Evolutionary conservation across 23 tunicate genomes (phyloP).

Genomic region (Corella eumyota): DNA sequence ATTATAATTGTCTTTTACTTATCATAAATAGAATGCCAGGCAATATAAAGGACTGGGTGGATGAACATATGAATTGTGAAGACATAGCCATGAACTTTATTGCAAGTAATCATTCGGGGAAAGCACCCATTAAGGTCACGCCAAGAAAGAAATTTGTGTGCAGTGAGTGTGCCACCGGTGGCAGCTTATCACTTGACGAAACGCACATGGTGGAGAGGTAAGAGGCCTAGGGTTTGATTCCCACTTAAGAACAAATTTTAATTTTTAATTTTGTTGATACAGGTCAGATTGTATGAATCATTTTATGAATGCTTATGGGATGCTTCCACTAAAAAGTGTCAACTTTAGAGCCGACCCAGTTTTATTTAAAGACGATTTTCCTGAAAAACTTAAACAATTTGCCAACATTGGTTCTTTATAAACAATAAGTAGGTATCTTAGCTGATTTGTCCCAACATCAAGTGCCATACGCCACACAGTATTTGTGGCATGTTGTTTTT

Average conservation of each 20-base stretch:
- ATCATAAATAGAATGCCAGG: slow-evolving; percentile 67
- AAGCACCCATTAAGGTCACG: slow-evolving; percentile 94
- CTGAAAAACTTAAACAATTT: slow-evolving; percentile 54
- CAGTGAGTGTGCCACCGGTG: slow-evolving; percentile 58
- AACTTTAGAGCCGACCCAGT: slow-evolving; percentile 87
- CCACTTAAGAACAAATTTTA: too few species aligned
- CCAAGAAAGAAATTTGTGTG: slow-evolving; percentile 94
- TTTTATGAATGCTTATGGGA: slow-evolving; percentile 58
- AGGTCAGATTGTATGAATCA: slow-evolving; percentile 73
- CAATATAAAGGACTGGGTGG: slow-evolving; percentile 75
- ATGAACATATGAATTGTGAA: slow-evolving; percentile 96
- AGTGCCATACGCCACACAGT: too few species aligned
- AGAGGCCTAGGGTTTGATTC: too few species aligned
- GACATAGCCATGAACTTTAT: too few species aligned
- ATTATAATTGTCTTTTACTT: too few species aligned
- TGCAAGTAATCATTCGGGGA: slow-evolving; percentile 73
- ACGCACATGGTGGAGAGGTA: slow-evolving; percentile 93
- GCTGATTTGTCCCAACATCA: too few species aligned
- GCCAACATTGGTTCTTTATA: slow-evolving; percentile 52
- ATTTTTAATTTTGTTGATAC: not conserved
- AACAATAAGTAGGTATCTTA: too few species aligned
- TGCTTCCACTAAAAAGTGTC: slow-evolving; percentile 69
- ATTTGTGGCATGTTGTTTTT: too few species aligned
- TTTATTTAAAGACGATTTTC: slow-evolving; percentile 79
- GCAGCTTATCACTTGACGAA: slow-evolving; percentile 79